These are phyloP conservation scores for Urocyon cinereoargenteus DNA, from an alignment of 2,797 vertebrate genomes.

Conservation along the genomic window DNA sequence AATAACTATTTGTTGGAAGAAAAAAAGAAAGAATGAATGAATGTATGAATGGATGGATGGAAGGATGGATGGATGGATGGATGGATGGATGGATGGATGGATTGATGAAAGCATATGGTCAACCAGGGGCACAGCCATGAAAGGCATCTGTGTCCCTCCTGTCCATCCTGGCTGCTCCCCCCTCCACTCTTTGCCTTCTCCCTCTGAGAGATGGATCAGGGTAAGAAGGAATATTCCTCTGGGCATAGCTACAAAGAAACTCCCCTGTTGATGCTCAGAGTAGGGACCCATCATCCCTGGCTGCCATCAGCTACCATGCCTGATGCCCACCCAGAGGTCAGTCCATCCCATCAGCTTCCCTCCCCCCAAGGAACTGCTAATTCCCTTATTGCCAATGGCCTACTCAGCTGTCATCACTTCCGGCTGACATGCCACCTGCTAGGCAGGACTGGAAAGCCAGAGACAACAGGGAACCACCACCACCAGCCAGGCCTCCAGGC, in stretches of 20 bases:
- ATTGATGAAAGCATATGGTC: not conserved
- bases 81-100: not conserved
- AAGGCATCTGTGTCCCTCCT: not conserved
- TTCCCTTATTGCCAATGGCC: not conserved
- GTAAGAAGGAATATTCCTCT: not conserved
- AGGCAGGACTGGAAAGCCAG: not conserved
- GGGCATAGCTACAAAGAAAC: not conserved
- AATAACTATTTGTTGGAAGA: not conserved
- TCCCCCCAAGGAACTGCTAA: not conserved
- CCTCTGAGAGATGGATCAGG: not conserved
- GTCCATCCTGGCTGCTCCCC: not conserved
- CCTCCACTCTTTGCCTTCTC: not conserved
- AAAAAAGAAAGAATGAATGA: not conserved
- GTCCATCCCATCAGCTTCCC: no score
- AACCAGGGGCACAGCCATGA: rapidly evolving
- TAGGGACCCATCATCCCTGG: not conserved
- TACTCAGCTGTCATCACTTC: not conserved
- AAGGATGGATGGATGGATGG: not conserved
- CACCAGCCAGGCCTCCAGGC: not conserved
- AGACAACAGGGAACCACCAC: not conserved
- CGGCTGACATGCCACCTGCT: not conserved
- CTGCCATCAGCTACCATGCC: not conserved
- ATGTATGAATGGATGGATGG: not conserved
- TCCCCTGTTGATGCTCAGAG: not conserved
- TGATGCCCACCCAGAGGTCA: rapidly evolving